Base-by-base conservation (phyloP, 23 tunicate species). In the Halocynthia aurantium region DNA sequence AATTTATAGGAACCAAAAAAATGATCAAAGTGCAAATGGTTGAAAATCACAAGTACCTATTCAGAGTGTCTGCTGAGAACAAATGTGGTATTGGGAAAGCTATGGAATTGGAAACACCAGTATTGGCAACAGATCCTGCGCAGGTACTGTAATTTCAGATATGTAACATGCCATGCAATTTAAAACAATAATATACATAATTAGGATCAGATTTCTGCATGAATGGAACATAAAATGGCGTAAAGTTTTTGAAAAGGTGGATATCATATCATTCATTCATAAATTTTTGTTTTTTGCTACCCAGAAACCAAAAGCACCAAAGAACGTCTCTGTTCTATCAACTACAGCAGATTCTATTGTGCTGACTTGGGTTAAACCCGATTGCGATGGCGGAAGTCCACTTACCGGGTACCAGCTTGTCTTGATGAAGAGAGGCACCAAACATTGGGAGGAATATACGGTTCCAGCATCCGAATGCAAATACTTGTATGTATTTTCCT, bases 61-160 rank as follows among this genome's bases (percentile, higher is more conserved):
- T 94, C 77, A 82, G 96, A 49, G 99, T 94, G 20, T 78, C 91
- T 6, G 99, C 99, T 31, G 99, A 94, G 89, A 94, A 94, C 78
- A 77, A 77, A 31, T 88, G 92, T 73, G 99, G 99, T 53, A 68
- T 84, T 0, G 90, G 99, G 52, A 77, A 84, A 52, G 49, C 70
- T 60, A 4, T 82, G 9, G 87, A 86, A 66, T 84, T 78, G 15
- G 66, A 88, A 73, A 12, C 75, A 57, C 76, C 92, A 11, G 75
- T 86, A 22, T 62, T 82, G 17, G 91, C 91, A 7, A 55, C 62
- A 18, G 98, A 93, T 57, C 98, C 98, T 11, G 70, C 83, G 0
- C 90, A 77, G 51, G 88, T 78, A 22, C 15, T 13, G 64, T 58
- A 31, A 31, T 31, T 31, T 4, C 44, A 31, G 44, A 31, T 31